A percentile compares a stretch with the other conserved stretches of the same genome.
Evolutionary conservation across 2,888 invertebrate species (phyloP).

Genomic region (Meganola albula): DNA sequence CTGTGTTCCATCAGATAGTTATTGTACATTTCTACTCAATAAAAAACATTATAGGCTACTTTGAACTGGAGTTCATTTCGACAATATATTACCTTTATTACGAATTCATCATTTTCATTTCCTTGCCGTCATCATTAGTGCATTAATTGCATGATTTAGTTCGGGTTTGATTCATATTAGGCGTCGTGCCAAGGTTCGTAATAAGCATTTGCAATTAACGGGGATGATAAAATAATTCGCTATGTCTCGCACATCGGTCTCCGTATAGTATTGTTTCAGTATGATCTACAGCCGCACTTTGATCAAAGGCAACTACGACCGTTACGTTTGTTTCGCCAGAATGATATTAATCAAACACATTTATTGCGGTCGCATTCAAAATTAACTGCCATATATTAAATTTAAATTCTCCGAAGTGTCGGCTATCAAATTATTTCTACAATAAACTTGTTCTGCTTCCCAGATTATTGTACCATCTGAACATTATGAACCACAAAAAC

Average conservation of each 20-base stretch:
- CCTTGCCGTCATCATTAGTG: slow-evolving; percentile 18
- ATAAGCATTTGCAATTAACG: slow-evolving; percentile 25
- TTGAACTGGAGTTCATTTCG: slow-evolving; percentile 1
- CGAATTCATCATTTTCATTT: slow-evolving; percentile 15
- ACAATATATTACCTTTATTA: background rate
- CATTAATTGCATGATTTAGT: slow-evolving; percentile 23
- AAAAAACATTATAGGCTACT: slow-evolving; percentile 29
- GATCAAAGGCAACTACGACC: slow-evolving; percentile 56
- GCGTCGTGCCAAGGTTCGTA: slow-evolving; percentile 28
- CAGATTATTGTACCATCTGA: slow-evolving; percentile 47
- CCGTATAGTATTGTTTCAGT: slow-evolving; percentile 43
- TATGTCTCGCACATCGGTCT: slow-evolving; percentile 39
- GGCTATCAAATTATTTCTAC: slow-evolving; percentile 73
- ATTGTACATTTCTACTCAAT: slow-evolving; percentile 33
- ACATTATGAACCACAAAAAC: slow-evolving; percentile 42
- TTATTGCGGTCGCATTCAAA: slow-evolving; percentile 64
- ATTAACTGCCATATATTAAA: slow-evolving; percentile 67
- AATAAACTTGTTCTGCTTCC: slow-evolving; percentile 62
- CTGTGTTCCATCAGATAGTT: slow-evolving; percentile 35
- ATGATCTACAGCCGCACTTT: slow-evolving; percentile 56
- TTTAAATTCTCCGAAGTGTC: slow-evolving; percentile 58
- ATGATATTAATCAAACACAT: slow-evolving; percentile 72
- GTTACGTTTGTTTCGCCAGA: slow-evolving; percentile 66
- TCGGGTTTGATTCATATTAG: slow-evolving; percentile 19
- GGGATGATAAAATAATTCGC: slow-evolving; percentile 44